These are phyloP conservation scores for Melanotaenia pygmaea DNA, from an alignment of 2,797 vertebrate genomes.

Conservation along the genomic window DNA sequence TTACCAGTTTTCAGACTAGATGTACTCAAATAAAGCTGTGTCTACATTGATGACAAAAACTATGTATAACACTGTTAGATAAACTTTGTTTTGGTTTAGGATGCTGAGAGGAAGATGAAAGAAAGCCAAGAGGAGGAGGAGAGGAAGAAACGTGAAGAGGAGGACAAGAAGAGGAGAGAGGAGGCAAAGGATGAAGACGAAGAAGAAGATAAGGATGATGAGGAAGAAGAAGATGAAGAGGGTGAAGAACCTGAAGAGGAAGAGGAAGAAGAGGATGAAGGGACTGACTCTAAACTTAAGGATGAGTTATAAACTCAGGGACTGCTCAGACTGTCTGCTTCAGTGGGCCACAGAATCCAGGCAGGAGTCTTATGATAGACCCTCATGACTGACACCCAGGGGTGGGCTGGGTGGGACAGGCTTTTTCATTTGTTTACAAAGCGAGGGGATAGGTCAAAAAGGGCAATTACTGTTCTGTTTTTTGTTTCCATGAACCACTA, in stretches of 20 bases:
- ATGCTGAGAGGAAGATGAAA: conserved; percentile 85
- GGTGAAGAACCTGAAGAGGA: conserved; percentile 59
- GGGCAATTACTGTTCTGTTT: conserved; percentile 52
- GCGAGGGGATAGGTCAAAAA: conserved; percentile 46
- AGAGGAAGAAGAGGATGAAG: conserved; percentile 75
- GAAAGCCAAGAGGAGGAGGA: conserved; percentile 83
- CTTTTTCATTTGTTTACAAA: conserved; percentile 77
- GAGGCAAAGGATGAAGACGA: conserved; percentile 72
- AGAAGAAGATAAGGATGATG: conserved; percentile 72
- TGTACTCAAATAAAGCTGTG: neutral
- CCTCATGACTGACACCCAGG: conserved; percentile 54
- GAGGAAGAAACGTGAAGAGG: conserved; percentile 80
- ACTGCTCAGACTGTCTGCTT: conserved; percentile 62
- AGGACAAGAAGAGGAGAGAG: conserved; percentile 80
- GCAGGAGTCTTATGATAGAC: conserved; percentile 53
- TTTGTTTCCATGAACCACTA: conserved; percentile 56
- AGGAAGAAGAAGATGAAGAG: conserved; percentile 61
- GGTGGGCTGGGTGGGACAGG: conserved; percentile 37
- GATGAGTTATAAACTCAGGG: conserved; percentile 85
- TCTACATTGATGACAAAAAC: neutral
- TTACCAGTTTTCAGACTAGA: neutral
- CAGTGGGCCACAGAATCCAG: conserved; percentile 47
- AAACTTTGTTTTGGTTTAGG: conserved; percentile 57
- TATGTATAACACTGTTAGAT: neutral
- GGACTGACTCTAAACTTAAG: conserved; percentile 81